Evolutionary conservation across 2,888 invertebrate genomes (phyloP).

Genomic region (Miltochrista miniata): DNA sequence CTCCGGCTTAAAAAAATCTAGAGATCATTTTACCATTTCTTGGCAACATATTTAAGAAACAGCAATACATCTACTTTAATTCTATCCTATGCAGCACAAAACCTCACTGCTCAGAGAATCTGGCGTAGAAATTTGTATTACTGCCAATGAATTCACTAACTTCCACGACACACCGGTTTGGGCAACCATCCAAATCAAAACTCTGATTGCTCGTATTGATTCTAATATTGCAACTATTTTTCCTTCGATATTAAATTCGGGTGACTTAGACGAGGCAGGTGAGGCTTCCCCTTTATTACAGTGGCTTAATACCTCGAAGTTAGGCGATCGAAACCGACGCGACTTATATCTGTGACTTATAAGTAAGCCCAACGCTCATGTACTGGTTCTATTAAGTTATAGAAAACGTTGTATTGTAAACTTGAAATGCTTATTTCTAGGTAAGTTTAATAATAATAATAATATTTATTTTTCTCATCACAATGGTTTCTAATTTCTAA

Average conservation of each 20-base stretch:
- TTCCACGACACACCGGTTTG: constrained; percentile 52
- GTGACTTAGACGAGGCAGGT: constrained; percentile 38
- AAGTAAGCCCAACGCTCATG: background rate
- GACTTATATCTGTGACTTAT: background rate
- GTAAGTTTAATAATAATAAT: too few species aligned
- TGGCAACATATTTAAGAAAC: background rate
- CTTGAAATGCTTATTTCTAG: too few species aligned
- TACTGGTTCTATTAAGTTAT: background rate
- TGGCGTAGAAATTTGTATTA: constrained; percentile 47
- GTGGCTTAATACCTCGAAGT: background rate
- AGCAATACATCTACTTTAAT: background rate
- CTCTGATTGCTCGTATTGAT: constrained; percentile 67
- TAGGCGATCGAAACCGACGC: background rate
- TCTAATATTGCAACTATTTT: constrained; percentile 61
- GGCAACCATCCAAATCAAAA: constrained; percentile 56
- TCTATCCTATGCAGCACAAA: constrained; percentile 5
- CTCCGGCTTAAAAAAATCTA: too few species aligned
- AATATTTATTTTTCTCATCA: too few species aligned
- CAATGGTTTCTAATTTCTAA: too few species aligned
- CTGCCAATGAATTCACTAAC: constrained; percentile 62
- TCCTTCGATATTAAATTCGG: constrained; percentile 55
- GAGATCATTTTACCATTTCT: too few species aligned
- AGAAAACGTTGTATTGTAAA: too few species aligned
- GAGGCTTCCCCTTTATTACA: constrained; percentile 22
- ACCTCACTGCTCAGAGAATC: constrained; percentile 11